Percentiles rank a stretch among this genome's conserved stretches.
phyloP scores from a whole-genome alignment of 2,113 vertebrate species.

The Vulpes ferrilata region DNA sequence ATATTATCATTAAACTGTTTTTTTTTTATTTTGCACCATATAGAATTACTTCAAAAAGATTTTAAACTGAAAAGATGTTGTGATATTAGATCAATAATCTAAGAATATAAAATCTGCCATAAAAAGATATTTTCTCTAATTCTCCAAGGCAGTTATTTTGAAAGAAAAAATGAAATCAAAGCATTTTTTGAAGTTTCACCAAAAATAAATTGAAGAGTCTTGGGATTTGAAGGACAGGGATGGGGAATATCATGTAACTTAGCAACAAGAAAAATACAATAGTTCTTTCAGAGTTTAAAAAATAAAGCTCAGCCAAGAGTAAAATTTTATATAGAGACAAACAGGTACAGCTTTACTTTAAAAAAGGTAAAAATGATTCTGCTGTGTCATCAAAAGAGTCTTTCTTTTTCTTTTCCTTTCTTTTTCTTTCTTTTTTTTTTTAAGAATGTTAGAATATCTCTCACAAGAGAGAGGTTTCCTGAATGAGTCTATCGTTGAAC shows the following conservation, averaged over 20 bases:
- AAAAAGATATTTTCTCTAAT: slow-evolving; percentile 58
- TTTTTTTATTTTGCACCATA: neutral
- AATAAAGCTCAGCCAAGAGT: slow-evolving; percentile 23
- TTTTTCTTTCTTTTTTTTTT: neutral
- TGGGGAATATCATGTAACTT: slow-evolving; percentile 41
- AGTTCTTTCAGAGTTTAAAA: slow-evolving; percentile 51
- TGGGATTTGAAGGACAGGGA: slow-evolving; percentile 75
- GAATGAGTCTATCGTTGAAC: slow-evolving; percentile 47
- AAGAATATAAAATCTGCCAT: slow-evolving; percentile 65
- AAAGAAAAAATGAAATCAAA: slow-evolving; percentile 74
- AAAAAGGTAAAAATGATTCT: slow-evolving; percentile 17
- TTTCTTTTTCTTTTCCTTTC: neutral
- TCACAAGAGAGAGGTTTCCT: slow-evolving; percentile 45
- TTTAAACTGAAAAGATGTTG: slow-evolving; percentile 21
- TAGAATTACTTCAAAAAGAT: slow-evolving; percentile 57
- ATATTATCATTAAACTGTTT: neutral
- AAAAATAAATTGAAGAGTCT: slow-evolving; percentile 72
- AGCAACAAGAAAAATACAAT: slow-evolving; percentile 57
- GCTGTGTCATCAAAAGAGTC: slow-evolving; percentile 47
- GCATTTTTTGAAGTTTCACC: slow-evolving; percentile 73
- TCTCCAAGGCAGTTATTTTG: slow-evolving; percentile 68
- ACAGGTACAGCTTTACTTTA: neutral
- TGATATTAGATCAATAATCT: slow-evolving; percentile 69
- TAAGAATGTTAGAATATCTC: neutral
- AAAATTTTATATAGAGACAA: slow-evolving; percentile 45